phyloP scores from a whole-genome alignment of 1,140 invertebrate species.

The Harpegnathos saltator region DNA sequence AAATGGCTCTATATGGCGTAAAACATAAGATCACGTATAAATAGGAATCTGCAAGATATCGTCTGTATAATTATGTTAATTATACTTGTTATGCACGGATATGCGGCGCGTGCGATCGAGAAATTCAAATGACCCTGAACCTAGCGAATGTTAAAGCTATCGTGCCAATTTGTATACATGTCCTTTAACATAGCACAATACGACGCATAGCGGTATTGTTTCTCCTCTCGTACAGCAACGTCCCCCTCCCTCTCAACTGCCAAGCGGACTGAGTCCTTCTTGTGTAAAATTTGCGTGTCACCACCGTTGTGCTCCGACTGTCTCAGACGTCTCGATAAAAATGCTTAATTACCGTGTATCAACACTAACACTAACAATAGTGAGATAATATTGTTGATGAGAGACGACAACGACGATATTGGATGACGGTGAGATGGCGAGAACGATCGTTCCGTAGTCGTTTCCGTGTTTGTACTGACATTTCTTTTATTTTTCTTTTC shows the following conservation, averaged over 20 bases:
- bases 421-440: background rate
- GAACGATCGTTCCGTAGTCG: background rate
- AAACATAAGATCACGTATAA: too few species aligned
- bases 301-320: background rate
- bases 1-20: too few species aligned
- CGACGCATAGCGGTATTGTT: too few species aligned
- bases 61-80: too few species aligned
- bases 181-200: too few species aligned
- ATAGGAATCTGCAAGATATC: too few species aligned
- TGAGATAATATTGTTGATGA: slow-evolving; percentile 16
- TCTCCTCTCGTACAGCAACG: background rate
- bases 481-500: background rate
- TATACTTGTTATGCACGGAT: too few species aligned
- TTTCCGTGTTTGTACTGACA: background rate
- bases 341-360: slow-evolving; percentile 10
- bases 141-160: too few species aligned
- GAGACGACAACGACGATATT: slow-evolving; percentile 21
- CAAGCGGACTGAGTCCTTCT: background rate
- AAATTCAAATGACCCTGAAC: too few species aligned
- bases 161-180: too few species aligned
- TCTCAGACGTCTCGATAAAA: background rate
- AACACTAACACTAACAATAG: slow-evolving; percentile 3
- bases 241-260: background rate
- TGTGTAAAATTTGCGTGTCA: background rate
- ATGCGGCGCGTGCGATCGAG: too few species aligned